Percentiles rank a stretch among this genome's conserved stretches.
These are phyloP conservation scores for Laticauda laticaudata DNA, from an alignment of 2,113 vertebrate species.

Conservation along the genomic window DNA sequence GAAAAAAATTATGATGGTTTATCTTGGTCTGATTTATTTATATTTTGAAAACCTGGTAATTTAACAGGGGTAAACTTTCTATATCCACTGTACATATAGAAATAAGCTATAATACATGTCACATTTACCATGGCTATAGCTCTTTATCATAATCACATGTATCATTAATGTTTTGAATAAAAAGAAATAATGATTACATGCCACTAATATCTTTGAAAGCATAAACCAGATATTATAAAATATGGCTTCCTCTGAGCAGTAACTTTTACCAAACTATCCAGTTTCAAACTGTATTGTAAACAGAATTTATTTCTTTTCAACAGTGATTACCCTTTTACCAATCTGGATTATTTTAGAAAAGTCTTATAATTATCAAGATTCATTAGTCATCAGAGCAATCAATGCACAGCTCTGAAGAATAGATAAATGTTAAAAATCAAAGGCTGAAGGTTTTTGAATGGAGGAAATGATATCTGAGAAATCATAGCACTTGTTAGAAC, in stretches of 20 bases:
- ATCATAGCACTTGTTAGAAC: conserved; percentile 39
- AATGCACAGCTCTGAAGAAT: conserved; percentile 42
- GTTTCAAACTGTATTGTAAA: conserved; percentile 28
- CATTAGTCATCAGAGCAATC: conserved; percentile 64
- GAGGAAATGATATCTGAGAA: conserved; percentile 45
- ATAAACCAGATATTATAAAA: conserved; percentile 22
- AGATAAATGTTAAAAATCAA: conserved; percentile 50
- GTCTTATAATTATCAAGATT: conserved; percentile 60
- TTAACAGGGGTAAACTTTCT: neutral
- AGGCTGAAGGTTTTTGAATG: conserved; percentile 43
- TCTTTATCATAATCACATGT: neutral
- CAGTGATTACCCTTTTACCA: conserved; percentile 36
- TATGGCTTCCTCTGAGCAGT: conserved; percentile 32
- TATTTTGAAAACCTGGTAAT: neutral
- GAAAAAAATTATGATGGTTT: neutral
- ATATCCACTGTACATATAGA: neutral
- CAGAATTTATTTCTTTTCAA: conserved; percentile 40
- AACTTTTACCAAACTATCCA: neutral
- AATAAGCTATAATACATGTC: neutral
- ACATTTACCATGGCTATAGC: conserved; percentile 11
- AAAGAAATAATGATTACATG: neutral
- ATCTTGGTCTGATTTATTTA: neutral
- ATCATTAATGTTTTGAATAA: conserved; percentile 1
- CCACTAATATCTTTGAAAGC: neutral
- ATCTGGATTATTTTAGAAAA: conserved; percentile 55